Conservation (phyloP, 2,888 invertebrate genomes). For the Ectropis crepuscularia region DNA sequence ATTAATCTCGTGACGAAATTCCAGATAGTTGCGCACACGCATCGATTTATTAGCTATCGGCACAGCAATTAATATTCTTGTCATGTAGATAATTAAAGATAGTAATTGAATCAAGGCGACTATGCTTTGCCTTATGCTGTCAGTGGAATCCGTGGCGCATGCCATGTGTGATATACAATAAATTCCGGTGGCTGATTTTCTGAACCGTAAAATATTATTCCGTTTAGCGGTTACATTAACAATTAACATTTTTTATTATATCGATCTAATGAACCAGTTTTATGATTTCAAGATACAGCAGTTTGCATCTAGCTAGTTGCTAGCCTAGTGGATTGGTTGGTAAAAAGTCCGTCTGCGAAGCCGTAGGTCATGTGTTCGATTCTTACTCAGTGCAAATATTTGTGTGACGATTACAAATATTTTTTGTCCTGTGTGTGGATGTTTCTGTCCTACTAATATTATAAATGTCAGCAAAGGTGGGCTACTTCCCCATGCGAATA, state of each 20-base stretch:
- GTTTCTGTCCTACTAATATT: too few species aligned
- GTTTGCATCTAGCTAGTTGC: too few species aligned
- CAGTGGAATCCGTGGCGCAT: conserved; percentile 51
- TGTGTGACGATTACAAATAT: too few species aligned
- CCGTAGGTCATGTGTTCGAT: too few species aligned
- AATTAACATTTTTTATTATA: not conserved
- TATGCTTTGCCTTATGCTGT: conserved; percentile 50
- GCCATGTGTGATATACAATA: conserved; percentile 37
- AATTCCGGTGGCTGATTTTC: conserved; percentile 6
- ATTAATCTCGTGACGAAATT: conserved; percentile 18
- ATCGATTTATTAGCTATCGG: conserved; percentile 26
- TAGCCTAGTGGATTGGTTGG: too few species aligned
- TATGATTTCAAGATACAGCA: too few species aligned
- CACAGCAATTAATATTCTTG: conserved; percentile 33
- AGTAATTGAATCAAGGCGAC: conserved; percentile 34
- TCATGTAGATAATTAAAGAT: conserved; percentile 32
- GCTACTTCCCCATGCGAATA: too few species aligned
- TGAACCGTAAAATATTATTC: not conserved
- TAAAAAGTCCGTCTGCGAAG: too few species aligned
- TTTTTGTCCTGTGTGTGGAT: too few species aligned
- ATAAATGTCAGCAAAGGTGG: too few species aligned
- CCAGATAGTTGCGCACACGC: conserved; percentile 20
- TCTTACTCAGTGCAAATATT: too few species aligned
- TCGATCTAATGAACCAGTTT: too few species aligned
- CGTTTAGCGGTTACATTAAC: not conserved